A percentile compares a stretch with the other conserved stretches of the same genome.
Conservation (phyloP, 2,113 vertebrate species). For the Sarotherodon lohbergeri region DNA sequence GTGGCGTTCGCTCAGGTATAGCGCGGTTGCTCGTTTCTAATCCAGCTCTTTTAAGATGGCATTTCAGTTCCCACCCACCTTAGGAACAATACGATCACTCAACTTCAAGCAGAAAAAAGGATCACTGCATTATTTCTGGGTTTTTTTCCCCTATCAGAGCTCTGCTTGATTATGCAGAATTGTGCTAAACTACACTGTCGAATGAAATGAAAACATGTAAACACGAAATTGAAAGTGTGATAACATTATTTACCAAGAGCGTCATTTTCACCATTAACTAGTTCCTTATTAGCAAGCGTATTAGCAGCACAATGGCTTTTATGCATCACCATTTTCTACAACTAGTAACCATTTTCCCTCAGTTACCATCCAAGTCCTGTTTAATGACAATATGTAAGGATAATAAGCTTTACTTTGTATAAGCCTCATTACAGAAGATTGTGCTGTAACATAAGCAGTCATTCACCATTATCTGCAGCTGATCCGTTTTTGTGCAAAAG, state of each 20-base stretch:
- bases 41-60: not conserved
- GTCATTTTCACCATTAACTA: not conserved
- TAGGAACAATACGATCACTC: conserved; percentile 24
- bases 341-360: not conserved
- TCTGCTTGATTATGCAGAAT: not conserved
- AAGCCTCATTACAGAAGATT: not conserved
- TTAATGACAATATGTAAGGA: not conserved
- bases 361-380: not conserved
- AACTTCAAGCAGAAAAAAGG: not conserved
- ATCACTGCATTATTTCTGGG: not conserved
- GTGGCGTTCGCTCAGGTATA: not conserved
- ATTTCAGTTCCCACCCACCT: conserved; percentile 33
- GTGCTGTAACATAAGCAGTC: not conserved
- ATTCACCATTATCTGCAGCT: not conserved
- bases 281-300: not conserved
- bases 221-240: not conserved
- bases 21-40: conserved; percentile 3
- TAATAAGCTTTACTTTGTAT: not conserved
- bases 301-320: not conserved
- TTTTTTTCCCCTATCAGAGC: not conserved
- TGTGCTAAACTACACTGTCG: not conserved
- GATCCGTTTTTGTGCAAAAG: not conserved
- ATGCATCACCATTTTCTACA: not conserved
- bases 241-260: not conserved
- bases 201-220: not conserved